Percentiles rank a stretch among this genome's conserved stretches.
These are phyloP conservation scores for Drosophila repletoides DNA, from an alignment of 1,140 invertebrate species.

Conservation along the genomic window DNA sequence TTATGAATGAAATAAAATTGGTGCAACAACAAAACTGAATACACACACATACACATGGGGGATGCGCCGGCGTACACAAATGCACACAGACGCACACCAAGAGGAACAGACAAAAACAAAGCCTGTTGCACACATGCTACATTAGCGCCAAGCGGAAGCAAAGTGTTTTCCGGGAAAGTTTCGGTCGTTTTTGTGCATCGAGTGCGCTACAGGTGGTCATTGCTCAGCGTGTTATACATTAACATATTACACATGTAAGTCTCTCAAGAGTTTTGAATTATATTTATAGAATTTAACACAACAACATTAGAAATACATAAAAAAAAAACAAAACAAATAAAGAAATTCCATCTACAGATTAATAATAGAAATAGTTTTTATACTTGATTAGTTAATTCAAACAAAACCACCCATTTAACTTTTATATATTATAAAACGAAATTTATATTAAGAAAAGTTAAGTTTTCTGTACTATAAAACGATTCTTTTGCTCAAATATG, in stretches of 20 bases:
- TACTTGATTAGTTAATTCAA: no score
- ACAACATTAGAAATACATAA: neutral
- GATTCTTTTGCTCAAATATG: constrained; percentile 2
- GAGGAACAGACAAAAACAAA: constrained; percentile 3
- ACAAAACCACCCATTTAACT: no score
- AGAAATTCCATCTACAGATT: neutral
- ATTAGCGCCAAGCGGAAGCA: constrained; percentile 53
- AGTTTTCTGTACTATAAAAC: no score
- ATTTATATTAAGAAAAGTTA: no score
- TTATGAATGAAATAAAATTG: constrained; percentile 48
- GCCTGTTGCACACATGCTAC: constrained; percentile 65
- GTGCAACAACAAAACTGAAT: constrained; percentile 13
- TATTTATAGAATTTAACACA: neutral
- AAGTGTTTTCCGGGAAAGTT: constrained; percentile 48
- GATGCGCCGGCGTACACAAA: constrained; percentile 19
- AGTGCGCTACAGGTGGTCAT: constrained; percentile 31
- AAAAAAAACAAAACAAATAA: neutral
- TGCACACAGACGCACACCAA: constrained; percentile 1
- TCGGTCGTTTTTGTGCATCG: constrained; percentile 11
- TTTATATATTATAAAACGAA: no score
- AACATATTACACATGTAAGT: neutral
- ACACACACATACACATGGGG: neutral
- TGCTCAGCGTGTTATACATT: no score
- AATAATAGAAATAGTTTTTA: no score
- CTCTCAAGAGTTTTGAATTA: neutral